Evolutionary conservation across 2,888 invertebrate species (phyloP), one percentile per base, ranked within the genome.

Genomic region (Sicus ferrugineus): DNA sequence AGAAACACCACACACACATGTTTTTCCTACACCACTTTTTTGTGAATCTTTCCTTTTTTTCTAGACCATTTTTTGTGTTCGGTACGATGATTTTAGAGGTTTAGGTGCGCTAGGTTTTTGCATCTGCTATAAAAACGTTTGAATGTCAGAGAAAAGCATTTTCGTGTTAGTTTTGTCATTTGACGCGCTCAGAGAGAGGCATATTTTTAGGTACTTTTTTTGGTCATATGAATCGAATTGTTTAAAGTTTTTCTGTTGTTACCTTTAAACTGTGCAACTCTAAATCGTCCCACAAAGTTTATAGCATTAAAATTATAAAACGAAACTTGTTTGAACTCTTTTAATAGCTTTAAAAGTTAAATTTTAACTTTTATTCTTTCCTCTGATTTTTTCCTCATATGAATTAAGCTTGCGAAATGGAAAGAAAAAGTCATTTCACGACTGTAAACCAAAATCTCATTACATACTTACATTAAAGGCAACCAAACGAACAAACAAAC

Each of bases 111-210:
- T 16, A 38, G 26, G 42, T 26, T 61, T 61, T 61, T 34, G 23
- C 23, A 21, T 38, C 21, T 16, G 26, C 16, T 26, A 61, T 38
- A 42, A 61, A 42, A 61, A 26, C 21, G 4, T 3, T 2, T 38
- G 23, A 38, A 42, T 61, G 61, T 61, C 61, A 61, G 5, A 42
- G 42, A 61, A 61, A 61, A 61, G 42, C 61, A 23, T 61, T 61
- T 61, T 38, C 42, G 6, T 61, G 61, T 61, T 61, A 38, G 38
- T 61, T 61, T 61, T 38, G 61, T 61, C 42, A 42, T 61, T 42
- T 61, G 34, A 38, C 3, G 19, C 26, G 16, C 61, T 61, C 16
- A 9, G 42, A 61, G 38, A 26, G 19, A 3, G 14, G 21, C 42
- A 61, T 42, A 42, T 61, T 61, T 61, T 42, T 21, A n/a, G n/a